phyloP scores from a whole-genome alignment of 2,113 vertebrate species.

The Scytalopus superciliaris region DNA sequence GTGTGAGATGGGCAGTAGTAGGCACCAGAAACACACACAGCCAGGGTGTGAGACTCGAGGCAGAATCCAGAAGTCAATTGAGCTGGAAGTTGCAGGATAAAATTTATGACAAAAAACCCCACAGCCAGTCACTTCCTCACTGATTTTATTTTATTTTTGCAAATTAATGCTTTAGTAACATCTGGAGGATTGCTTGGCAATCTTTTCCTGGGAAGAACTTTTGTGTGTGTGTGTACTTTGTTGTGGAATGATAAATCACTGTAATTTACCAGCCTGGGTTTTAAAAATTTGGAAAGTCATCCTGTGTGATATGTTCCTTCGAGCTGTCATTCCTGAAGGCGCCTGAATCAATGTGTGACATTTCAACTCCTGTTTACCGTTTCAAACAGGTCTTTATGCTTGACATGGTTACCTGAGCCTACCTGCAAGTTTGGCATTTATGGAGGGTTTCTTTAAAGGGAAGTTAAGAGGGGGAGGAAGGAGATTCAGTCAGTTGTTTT shows the following conservation, averaged over 20 bases:
- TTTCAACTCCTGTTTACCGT: constrained; percentile 46
- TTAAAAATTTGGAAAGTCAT: neutral
- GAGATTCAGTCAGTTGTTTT: neutral
- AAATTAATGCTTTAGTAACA: constrained; percentile 25
- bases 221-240: neutral
- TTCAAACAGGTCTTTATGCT: neutral
- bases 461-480: neutral
- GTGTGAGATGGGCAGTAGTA: neutral
- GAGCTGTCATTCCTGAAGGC: constrained; percentile 36
- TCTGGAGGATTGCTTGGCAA: constrained; percentile 33
- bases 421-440: neutral
- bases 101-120: neutral
- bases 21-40: neutral
- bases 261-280: constrained; percentile 3
- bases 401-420: neutral
- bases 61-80: neutral
- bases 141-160: neutral
- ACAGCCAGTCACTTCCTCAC: neutral
- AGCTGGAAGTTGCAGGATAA: neutral
- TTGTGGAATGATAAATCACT: constrained; percentile 41
- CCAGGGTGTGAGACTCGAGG: neutral
- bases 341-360: constrained; percentile 25
- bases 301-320: neutral
- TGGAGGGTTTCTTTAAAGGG: neutral
- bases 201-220: neutral